phyloP scores from a whole-genome alignment of 2,113 vertebrate genomes.

The Paramisgurnus dabryanus region DNA sequence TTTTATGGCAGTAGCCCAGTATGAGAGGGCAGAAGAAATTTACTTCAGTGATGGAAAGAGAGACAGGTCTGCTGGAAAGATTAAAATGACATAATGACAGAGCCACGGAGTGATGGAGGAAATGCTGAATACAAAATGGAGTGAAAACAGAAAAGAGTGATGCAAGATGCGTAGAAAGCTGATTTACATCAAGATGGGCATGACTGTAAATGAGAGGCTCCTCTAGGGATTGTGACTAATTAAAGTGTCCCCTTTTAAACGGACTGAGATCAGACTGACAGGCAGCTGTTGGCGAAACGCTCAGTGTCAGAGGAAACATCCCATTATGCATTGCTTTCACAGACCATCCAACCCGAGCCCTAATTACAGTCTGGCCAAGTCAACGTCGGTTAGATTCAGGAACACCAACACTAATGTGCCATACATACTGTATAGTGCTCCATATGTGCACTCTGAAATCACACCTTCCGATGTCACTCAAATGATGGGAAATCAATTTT shows the following conservation, averaged over 20 bases:
- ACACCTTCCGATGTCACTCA: conserved; percentile 31
- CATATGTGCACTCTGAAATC: conserved; percentile 1
- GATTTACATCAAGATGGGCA: conserved; percentile 59
- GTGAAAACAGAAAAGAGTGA: conserved; percentile 22
- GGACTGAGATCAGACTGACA: conserved; percentile 55
- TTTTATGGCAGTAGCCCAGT: background rate
- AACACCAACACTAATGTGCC: conserved; percentile 37
- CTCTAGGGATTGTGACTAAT: conserved; percentile 61
- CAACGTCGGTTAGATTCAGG: conserved; percentile 56
- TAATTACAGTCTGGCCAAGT: conserved; percentile 60
- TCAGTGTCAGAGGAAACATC: conserved; percentile 54
- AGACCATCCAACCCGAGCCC: conserved; percentile 52
- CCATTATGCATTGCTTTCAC: conserved; percentile 55
- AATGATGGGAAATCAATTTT: conserved; percentile 9
- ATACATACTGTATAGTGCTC: conserved; percentile 11
- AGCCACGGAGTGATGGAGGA: conserved; percentile 11
- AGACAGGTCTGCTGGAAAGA: conserved; percentile 51
- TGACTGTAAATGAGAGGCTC: conserved; percentile 54
- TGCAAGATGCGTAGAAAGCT: conserved; percentile 47
- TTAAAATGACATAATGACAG: conserved; percentile 44
- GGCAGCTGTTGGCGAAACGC: conserved; percentile 59
- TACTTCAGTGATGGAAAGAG: conserved; percentile 49
- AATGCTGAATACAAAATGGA: conserved; percentile 44
- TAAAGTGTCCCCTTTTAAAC: conserved; percentile 56
- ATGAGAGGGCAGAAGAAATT: conserved; percentile 39